phyloP scores from a whole-genome alignment of 1,140 invertebrate species.

The Prorops nasuta region DNA sequence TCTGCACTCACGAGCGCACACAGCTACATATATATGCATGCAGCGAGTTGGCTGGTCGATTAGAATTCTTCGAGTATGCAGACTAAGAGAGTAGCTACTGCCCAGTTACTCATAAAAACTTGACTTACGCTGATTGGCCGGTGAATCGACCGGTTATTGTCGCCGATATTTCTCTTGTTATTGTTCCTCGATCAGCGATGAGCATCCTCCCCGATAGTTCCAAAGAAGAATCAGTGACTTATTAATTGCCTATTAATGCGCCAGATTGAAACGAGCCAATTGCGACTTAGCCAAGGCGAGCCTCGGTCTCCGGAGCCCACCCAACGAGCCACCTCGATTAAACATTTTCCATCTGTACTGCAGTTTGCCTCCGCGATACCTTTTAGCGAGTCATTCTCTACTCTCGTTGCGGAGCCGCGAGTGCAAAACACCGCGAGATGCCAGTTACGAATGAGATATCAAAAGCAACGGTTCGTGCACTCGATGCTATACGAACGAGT shows the following conservation, averaged over 20 bases:
- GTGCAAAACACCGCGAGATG: no score
- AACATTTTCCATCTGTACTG: not conserved
- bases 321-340: not conserved
- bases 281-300: not conserved
- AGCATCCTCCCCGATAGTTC: not conserved
- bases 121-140: conserved; percentile 13
- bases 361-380: no score
- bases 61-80: not conserved
- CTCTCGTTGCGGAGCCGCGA: no score
- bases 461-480: no score
- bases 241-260: no score
- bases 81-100: no score
- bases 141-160: not conserved
- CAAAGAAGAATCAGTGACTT: no score
- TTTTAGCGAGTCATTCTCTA: no score
- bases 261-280: no score
- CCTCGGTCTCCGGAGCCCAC: not conserved
- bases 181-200: not conserved
- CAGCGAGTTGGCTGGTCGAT: not conserved
- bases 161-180: no score
- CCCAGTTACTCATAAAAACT: conserved; percentile 8
- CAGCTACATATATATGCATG: not conserved
- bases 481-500: no score
- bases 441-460: no score
- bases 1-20: not conserved